A percentile compares a stretch with the other conserved stretches of the same genome.
Conservation (phyloP, 2,113 vertebrate genomes). For the Lophius piscatorius region DNA sequence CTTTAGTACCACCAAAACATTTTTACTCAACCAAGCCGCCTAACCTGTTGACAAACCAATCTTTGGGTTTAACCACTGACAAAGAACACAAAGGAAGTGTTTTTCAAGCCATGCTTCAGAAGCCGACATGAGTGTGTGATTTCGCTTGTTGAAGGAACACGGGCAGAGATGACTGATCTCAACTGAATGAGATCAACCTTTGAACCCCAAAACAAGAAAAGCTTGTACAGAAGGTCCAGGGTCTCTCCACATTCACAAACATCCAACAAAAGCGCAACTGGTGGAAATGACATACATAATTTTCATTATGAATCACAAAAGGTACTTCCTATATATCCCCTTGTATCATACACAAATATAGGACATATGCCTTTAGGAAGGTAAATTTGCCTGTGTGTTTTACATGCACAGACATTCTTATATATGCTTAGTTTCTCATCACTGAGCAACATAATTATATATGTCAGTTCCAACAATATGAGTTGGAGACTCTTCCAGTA, state of each 20-base stretch:
- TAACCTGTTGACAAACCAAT: slow-evolving; percentile 48
- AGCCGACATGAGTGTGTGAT: slow-evolving; percentile 26
- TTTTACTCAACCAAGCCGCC: slow-evolving; percentile 48
- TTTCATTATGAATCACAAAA: slow-evolving; percentile 74
- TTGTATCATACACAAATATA: slow-evolving; percentile 74
- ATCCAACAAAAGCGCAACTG: slow-evolving; percentile 64
- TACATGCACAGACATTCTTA: slow-evolving; percentile 67
- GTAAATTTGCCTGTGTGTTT: slow-evolving; percentile 67
- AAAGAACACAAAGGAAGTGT: slow-evolving; percentile 42
- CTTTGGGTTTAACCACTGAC: slow-evolving; percentile 36
- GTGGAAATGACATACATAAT: slow-evolving; percentile 82
- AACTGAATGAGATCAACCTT: slow-evolving; percentile 33
- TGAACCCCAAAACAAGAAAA: slow-evolving; percentile 44
- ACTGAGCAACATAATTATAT: slow-evolving; percentile 71
- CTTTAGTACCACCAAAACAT: slow-evolving; percentile 25
- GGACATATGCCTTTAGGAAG: slow-evolving; percentile 75
- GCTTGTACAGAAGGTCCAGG: slow-evolving; percentile 73
- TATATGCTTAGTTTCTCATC: slow-evolving; percentile 64
- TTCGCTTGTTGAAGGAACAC: slow-evolving; percentile 18
- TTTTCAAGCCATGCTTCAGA: slow-evolving; percentile 13
- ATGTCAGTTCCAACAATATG: slow-evolving; percentile 80
- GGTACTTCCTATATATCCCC: slow-evolving; percentile 81
- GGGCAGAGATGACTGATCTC: slow-evolving; percentile 36
- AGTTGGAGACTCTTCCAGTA: slow-evolving; percentile 78
- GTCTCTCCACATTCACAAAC: slow-evolving; percentile 75